phyloP scores from a whole-genome alignment of 2,888 invertebrate genomes.

The Dynastes tityus region DNA sequence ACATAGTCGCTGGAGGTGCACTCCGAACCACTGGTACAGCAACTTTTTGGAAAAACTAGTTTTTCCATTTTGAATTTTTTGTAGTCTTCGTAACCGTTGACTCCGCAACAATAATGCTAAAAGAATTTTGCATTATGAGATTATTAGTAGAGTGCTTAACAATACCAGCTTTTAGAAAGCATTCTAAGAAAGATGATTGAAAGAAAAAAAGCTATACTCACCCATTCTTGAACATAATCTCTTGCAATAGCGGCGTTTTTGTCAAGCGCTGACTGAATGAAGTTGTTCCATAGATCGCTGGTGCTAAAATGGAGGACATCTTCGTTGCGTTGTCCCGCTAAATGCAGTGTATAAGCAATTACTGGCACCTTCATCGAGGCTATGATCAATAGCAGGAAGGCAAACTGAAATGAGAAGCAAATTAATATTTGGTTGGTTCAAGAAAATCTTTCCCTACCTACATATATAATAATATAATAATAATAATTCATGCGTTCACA shows the following conservation, averaged over 20 bases:
- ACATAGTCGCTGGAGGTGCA: conserved; percentile 20
- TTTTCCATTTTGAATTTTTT: not conserved
- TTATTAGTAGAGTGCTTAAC: too few species aligned
- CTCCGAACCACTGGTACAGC: conserved; percentile 7
- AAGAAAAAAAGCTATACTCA: not conserved
- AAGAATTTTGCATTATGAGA: not conserved
- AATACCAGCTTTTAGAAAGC: not conserved
- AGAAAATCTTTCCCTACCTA: too few species aligned
- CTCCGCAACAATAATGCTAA: conserved; percentile 44
- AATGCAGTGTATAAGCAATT: conserved; percentile 13
- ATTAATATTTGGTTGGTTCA: not conserved
- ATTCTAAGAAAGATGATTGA: not conserved
- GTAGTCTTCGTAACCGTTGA: conserved; percentile 38
- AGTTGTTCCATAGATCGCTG: not conserved
- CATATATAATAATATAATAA: too few species aligned
- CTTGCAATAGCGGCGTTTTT: not conserved
- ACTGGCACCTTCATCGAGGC: conserved; percentile 27
- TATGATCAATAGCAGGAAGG: conserved; percentile 24
- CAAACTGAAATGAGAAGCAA: conserved; percentile 37
- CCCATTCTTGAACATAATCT: conserved; percentile 15
- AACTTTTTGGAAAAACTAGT: conserved; percentile 29
- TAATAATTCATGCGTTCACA: too few species aligned
- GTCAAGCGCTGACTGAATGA: not conserved
- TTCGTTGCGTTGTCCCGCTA: not conserved
- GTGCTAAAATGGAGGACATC: not conserved